These are phyloP conservation scores for Drosophila nannoptera DNA, from an alignment of 1,140 invertebrate genomes.

Conservation along the genomic window DNA sequence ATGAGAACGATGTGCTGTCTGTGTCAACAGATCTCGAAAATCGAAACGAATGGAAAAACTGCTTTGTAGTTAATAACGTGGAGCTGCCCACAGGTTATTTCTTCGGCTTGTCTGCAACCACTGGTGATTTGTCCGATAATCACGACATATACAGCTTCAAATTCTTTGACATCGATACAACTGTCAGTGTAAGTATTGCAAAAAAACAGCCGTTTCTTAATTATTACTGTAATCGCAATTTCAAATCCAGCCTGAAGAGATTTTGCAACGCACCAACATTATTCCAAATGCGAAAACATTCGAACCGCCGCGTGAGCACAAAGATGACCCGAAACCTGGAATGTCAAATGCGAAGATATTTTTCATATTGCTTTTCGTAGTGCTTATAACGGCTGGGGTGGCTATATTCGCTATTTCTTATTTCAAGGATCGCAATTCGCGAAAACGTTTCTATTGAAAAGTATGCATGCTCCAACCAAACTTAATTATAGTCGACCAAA, in stretches of 20 bases:
- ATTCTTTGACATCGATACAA: constrained; percentile 91
- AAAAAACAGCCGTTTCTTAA: constrained; percentile 21
- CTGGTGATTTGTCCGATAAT: constrained; percentile 97
- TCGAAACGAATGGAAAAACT: constrained; percentile 95
- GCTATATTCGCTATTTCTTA: constrained; percentile 93
- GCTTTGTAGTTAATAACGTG: constrained; percentile 93
- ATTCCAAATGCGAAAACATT: constrained; percentile 89
- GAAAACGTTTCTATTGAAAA: constrained; percentile 92
- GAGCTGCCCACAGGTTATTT: constrained; percentile 96
- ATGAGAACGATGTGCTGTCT: constrained; percentile 92
- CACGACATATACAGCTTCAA: constrained; percentile 97
- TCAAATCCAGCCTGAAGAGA: constrained; percentile 82
- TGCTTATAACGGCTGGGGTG: constrained; percentile 87
- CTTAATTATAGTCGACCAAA: constrained; percentile 38
- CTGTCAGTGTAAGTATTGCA: constrained; percentile 82
- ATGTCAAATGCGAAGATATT: constrained; percentile 94
- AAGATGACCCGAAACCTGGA: constrained; percentile 91
- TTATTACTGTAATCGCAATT: constrained; percentile 19
- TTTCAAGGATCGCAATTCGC: constrained; percentile 93
- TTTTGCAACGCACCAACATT: constrained; percentile 86
- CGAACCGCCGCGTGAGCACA: constrained; percentile 91
- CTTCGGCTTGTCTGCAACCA: constrained; percentile 96
- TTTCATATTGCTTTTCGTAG: constrained; percentile 88
- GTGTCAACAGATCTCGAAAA: constrained; percentile 95
- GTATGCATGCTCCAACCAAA: constrained; percentile 22